These are phyloP conservation scores for Fukomys damarensis DNA, from an alignment of 2,113 vertebrate species.

Conservation along the genomic window DNA sequence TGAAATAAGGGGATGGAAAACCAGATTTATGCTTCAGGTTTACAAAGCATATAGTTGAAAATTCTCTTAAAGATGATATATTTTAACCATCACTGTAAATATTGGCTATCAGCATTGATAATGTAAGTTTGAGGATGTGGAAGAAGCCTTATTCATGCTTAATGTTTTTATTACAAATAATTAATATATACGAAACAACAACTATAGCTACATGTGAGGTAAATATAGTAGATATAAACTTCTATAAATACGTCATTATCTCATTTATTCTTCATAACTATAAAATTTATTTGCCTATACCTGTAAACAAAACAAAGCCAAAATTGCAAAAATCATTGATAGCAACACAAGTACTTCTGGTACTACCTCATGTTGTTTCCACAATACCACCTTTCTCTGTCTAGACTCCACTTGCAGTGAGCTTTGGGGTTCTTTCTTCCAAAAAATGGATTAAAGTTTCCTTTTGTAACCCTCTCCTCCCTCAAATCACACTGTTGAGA, in stretches of 20 bases:
- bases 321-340: neutral
- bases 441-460: neutral
- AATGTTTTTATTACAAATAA: slow-evolving; percentile 18
- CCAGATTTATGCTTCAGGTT: slow-evolving; percentile 9
- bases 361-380: neutral
- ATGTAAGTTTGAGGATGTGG: neutral
- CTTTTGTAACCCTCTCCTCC: neutral
- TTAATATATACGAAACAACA: neutral
- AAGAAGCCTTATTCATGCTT: neutral
- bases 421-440: neutral
- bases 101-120: slow-evolving; percentile 7
- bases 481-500: slow-evolving; percentile 15
- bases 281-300: neutral
- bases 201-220: neutral
- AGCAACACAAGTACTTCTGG: neutral
- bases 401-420: neutral
- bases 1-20: slow-evolving; percentile 10
- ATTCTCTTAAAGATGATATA: neutral
- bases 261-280: slow-evolving; percentile 15
- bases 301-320: neutral
- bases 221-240: neutral
- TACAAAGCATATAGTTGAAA: slow-evolving; percentile 29
- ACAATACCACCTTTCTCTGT: neutral
- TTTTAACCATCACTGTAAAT: neutral
- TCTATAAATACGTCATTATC: neutral